Evolutionary conservation across 2,113 vertebrate species (phyloP).

Genomic region (Mesoclemmys tuberculata): DNA sequence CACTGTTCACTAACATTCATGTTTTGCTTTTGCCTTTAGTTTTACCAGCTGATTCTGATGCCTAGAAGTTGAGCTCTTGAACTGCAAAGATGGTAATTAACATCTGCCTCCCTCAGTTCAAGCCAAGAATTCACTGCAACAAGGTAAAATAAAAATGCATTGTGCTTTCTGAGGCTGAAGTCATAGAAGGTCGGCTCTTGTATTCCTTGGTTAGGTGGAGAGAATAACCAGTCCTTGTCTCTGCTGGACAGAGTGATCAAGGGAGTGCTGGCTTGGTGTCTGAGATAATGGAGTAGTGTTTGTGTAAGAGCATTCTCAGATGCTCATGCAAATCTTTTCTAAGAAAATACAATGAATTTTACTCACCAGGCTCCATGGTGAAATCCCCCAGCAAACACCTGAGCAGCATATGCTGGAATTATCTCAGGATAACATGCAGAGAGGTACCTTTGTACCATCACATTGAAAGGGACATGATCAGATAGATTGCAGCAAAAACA

Average conservation of each 20-base stretch:
- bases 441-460: neutral
- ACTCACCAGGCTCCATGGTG: neutral
- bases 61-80: conserved; percentile 60
- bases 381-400: neutral
- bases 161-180: neutral
- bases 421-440: neutral
- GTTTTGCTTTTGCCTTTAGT: conserved; percentile 2
- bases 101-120: conserved; percentile 90
- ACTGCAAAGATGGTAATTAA: conserved; percentile 90
- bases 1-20: neutral
- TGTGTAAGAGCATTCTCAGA: neutral
- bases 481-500: neutral
- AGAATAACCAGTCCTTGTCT: neutral
- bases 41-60: conserved; percentile 70
- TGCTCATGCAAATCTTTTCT: neutral
- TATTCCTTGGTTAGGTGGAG: neutral
- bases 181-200: neutral
- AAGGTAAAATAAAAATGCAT: conserved; percentile 81
- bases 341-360: neutral
- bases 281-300: neutral
- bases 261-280: neutral
- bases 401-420: too few species aligned
- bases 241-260: neutral
- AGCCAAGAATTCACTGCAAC: conserved; percentile 88
- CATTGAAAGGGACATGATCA: neutral